A percentile compares a stretch with the other conserved stretches of the same genome.
These are phyloP conservation scores for Bombyx mori DNA, from an alignment of 1,140 invertebrate species.

Conservation along the genomic window ASM3026992v2 NC_085121.1:15902001-15902500, in stretches of 20 bases:
- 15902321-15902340: constrained; percentile 65
- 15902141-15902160: constrained; percentile 49
- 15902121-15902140: constrained; percentile 61
- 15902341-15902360: constrained; percentile 36
- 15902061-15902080: constrained; percentile 77
- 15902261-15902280: constrained; percentile 67
- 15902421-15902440: constrained; percentile 48
- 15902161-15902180: constrained; percentile 41
- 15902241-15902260: constrained; percentile 75
- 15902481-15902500: constrained; percentile 41
- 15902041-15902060: constrained; percentile 71
- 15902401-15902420: constrained; percentile 57
- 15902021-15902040: constrained; percentile 70
- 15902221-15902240: constrained; percentile 73
- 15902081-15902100: constrained; percentile 79
- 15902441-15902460: constrained; percentile 36
- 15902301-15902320: constrained; percentile 65
- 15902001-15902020: constrained; percentile 87
- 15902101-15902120: constrained; percentile 71
- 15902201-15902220: constrained; percentile 58
- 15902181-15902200: constrained; percentile 39
- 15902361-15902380: constrained; percentile 61
- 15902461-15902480: constrained; percentile 46
- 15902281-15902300: constrained; percentile 57
- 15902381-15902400: constrained; percentile 62